phyloP scores from a whole-genome alignment of 2,888 invertebrate species.

The Steinernema scapterisci region DNA sequence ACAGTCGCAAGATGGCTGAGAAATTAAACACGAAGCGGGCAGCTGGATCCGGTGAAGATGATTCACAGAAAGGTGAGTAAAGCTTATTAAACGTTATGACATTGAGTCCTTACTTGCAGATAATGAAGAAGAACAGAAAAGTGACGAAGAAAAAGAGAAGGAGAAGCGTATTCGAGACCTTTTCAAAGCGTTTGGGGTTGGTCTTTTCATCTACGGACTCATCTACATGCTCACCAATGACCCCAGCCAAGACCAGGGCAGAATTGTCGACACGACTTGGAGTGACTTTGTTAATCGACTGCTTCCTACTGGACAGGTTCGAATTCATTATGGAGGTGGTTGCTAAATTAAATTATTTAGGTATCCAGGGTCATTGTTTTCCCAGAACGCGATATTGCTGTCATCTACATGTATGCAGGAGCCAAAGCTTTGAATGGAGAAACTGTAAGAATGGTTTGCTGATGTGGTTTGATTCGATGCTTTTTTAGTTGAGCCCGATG shows the following conservation, averaged over 20 bases:
- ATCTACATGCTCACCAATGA: conserved; percentile 46
- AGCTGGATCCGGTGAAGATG: neutral
- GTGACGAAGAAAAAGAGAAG: conserved; percentile 29
- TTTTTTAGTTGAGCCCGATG: conserved; percentile 43
- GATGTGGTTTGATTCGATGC: neutral
- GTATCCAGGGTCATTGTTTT: conserved; percentile 52
- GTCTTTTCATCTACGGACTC: conserved; percentile 55
- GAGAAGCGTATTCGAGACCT: conserved; percentile 37
- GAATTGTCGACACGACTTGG: conserved; percentile 77
- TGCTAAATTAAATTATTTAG: conserved; percentile 34
- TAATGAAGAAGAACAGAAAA: neutral
- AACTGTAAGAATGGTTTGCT: conserved; percentile 28
- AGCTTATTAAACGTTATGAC: neutral
- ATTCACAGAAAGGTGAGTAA: neutral
- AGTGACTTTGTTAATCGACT: conserved; percentile 94
- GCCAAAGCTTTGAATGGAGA: conserved; percentile 53
- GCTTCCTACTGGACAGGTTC: conserved; percentile 79
- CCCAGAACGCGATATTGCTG: conserved; percentile 56
- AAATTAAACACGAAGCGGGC: neutral
- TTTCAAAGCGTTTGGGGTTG: conserved; percentile 48
- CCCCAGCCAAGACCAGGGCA: conserved; percentile 32
- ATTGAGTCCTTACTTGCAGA: too few relatives aligned
- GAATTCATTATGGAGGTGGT: neutral
- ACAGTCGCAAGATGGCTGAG: neutral
- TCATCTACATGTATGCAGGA: conserved; percentile 47